A percentile compares a stretch with the other conserved stretches of the same genome.
phyloP scores from a whole-genome alignment of 2,888 invertebrate genomes.

The Zele albiditarsus region DNA sequence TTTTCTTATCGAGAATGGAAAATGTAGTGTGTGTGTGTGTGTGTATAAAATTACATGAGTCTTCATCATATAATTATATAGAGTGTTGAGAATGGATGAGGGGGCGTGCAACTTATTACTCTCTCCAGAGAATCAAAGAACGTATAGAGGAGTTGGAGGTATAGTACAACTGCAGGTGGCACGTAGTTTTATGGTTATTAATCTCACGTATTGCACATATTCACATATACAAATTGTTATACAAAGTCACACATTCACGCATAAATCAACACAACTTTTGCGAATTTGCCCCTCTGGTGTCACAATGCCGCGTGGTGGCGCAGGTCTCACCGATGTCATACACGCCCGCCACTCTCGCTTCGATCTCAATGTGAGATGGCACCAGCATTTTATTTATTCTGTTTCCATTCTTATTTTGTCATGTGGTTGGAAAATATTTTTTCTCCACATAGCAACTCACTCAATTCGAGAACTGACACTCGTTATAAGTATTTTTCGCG shows the following conservation, averaged over 20 bases:
- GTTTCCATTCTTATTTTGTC: not conserved
- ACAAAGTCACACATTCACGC: not conserved
- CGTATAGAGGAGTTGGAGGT: not conserved
- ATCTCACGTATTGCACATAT: constrained; percentile 37
- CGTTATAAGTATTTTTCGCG: not conserved
- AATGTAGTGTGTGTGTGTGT: not conserved
- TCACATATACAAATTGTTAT: not conserved
- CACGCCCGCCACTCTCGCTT: not conserved
- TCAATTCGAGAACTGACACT: not conserved
- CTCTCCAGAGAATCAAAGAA: not conserved
- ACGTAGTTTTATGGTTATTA: constrained; percentile 45
- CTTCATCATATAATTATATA: constrained; percentile 26
- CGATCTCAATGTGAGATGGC: not conserved
- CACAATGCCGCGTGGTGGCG: not conserved
- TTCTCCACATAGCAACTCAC: not conserved
- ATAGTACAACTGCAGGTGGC: constrained; percentile 39
- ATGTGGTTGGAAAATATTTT: not conserved
- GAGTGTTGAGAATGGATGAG: constrained; percentile 4
- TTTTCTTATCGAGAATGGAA: too few relatives aligned
- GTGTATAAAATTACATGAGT: not conserved
- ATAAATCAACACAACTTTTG: not conserved
- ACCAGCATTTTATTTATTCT: not conserved
- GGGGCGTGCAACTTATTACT: not conserved
- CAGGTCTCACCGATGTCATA: not conserved
- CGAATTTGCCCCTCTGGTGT: not conserved